Percentiles rank a stretch among this genome's conserved stretches.
phyloP scores from a whole-genome alignment of 2,888 invertebrate species.

The Corbicula japonica region DNA sequence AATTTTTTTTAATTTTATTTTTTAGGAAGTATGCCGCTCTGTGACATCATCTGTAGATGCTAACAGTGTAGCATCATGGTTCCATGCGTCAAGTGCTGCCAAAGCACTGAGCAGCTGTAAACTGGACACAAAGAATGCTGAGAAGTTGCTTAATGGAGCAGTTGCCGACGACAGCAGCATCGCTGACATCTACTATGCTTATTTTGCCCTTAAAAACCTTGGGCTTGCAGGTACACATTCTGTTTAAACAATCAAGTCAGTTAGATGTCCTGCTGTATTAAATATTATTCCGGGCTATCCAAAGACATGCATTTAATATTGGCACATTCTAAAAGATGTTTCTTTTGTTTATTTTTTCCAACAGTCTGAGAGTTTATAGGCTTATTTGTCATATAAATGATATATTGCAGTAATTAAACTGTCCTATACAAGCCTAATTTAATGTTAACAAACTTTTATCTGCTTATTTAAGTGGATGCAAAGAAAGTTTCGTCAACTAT shows the following conservation, averaged over 20 bases:
- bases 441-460: not conserved
- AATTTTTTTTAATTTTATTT: slow-evolving; percentile 7
- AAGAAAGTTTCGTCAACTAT: slow-evolving; percentile 91
- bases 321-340: no score
- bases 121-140: slow-evolving; percentile 75
- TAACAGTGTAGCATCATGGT: slow-evolving; percentile 88
- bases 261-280: no score
- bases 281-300: no score
- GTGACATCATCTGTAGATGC: slow-evolving; percentile 86
- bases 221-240: slow-evolving; percentile 88
- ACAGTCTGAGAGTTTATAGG: no score
- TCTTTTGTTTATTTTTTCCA: no score
- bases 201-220: slow-evolving; percentile 90
- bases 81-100: slow-evolving; percentile 90
- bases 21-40: slow-evolving; percentile 87
- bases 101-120: slow-evolving; percentile 88
- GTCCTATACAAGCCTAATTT: no score
- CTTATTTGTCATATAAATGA: no score
- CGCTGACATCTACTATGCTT: slow-evolving; percentile 90
- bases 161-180: slow-evolving; percentile 91
- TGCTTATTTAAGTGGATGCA: slow-evolving; percentile 82
- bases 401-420: no score
- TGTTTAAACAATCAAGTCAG: no score
- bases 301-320: no score
- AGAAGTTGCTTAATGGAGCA: slow-evolving; percentile 88